These are phyloP conservation scores for Fregetta grallaria DNA, from an alignment of 2,113 vertebrate species.

Conservation along the genomic window DNA sequence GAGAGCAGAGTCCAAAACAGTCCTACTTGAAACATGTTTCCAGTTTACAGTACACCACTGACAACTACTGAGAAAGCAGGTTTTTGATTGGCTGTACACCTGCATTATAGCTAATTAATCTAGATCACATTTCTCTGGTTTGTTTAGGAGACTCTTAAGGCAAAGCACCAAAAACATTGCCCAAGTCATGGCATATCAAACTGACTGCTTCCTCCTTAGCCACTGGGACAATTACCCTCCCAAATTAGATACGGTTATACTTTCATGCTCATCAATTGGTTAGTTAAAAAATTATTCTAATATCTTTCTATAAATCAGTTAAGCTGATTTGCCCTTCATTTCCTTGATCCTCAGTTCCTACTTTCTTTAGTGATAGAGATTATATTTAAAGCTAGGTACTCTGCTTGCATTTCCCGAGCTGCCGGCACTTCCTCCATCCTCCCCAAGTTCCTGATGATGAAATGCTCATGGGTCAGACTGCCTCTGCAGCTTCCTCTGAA, in stretches of 20 bases:
- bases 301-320: not conserved
- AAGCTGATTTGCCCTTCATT: not conserved
- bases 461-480: not conserved
- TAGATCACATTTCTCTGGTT: not conserved
- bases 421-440: not conserved
- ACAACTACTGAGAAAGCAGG: not conserved
- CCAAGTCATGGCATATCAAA: not conserved
- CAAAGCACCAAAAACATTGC: not conserved
- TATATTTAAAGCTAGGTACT: not conserved
- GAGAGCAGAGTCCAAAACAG: not conserved
- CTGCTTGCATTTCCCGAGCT: not conserved
- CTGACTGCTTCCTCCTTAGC: not conserved
- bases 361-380: not conserved
- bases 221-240: not conserved
- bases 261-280: not conserved
- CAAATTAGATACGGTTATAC: not conserved
- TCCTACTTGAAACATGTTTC: not conserved
- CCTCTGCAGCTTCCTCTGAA: slow-evolving; percentile 29
- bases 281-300: not conserved
- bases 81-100: not conserved
- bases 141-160: not conserved
- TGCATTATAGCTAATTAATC: not conserved
- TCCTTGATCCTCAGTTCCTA: not conserved
- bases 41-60: not conserved
- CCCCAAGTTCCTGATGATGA: not conserved